Evolutionary conservation across 2,113 vertebrate species (phyloP).

Genomic region (Periophthalmus modestus): DNA sequence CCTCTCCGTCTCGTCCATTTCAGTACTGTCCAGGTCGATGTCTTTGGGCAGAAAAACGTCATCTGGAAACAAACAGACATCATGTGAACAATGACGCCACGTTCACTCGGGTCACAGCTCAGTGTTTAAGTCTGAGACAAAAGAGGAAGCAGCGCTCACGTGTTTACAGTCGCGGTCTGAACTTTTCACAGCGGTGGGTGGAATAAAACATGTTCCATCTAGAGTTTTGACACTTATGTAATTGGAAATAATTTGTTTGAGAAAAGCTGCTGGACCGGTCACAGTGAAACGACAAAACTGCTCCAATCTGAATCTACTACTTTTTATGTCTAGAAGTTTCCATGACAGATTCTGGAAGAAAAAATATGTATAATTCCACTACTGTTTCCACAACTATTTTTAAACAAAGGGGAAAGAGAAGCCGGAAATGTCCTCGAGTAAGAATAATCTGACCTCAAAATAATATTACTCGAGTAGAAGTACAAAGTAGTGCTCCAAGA

Average conservation of each 20-base stretch:
- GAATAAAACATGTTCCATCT: background rate
- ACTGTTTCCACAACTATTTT: no score
- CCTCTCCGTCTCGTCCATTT: slow-evolving; percentile 97
- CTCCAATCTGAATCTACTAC: no score
- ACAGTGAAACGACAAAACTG: background rate
- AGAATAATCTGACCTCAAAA: no score
- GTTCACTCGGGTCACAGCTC: background rate
- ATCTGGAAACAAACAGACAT: slow-evolving; percentile 76
- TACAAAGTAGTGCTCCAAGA: no score
- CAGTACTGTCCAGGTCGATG: slow-evolving; percentile 95
- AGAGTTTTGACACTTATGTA: slow-evolving; percentile 1
- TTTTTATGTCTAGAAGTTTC: background rate
- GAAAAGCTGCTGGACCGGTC: background rate
- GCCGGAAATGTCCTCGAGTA: no score
- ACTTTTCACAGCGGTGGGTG: background rate
- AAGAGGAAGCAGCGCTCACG: slow-evolving; percentile 4
- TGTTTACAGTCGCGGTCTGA: background rate
- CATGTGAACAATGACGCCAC: background rate
- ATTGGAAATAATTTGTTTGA: background rate
- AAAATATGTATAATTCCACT: no score
- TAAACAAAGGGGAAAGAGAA: no score
- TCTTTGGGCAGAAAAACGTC: slow-evolving; percentile 99
- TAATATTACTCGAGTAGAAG: no score
- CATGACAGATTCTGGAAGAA: background rate
- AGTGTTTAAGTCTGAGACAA: background rate